Percentiles rank a stretch among this genome's conserved stretches.
phyloP scores from a whole-genome alignment of 1,140 invertebrate genomes.

The Ladona fulva region DNA sequence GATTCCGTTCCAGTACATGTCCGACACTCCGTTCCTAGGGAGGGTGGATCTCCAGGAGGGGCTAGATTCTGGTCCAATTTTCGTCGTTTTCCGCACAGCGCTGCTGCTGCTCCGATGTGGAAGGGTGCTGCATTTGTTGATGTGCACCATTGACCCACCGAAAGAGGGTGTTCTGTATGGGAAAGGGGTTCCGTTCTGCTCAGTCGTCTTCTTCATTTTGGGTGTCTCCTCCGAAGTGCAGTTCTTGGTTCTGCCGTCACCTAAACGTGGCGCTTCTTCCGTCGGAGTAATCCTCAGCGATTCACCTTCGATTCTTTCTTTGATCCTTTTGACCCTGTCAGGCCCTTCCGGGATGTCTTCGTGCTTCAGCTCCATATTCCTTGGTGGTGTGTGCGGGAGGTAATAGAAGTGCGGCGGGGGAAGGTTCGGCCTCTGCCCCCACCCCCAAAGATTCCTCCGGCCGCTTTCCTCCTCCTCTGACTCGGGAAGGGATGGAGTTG shows the following conservation, averaged over 20 bases:
- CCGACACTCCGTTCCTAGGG: not conserved
- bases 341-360: not conserved
- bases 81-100: not conserved
- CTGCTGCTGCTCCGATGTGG: not conserved
- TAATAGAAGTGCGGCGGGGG: not conserved
- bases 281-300: no score
- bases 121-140: not conserved
- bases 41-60: not conserved
- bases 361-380: not conserved
- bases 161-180: slow-evolving; percentile 1
- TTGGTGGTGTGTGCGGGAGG: not conserved
- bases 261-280: no score
- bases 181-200: not conserved
- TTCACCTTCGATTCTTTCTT: not conserved
- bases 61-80: no score
- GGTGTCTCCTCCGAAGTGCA: not conserved
- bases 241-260: not conserved
- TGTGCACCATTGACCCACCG: not conserved
- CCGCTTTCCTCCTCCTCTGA: not conserved
- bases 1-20: not conserved
- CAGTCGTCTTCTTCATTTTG: not conserved
- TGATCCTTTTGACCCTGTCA: not conserved
- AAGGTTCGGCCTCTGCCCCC: not conserved
- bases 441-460: not conserved
- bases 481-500: not conserved